Base-by-base conservation (phyloP, 2,888 invertebrate genomes). In the Spisula solida region DNA sequence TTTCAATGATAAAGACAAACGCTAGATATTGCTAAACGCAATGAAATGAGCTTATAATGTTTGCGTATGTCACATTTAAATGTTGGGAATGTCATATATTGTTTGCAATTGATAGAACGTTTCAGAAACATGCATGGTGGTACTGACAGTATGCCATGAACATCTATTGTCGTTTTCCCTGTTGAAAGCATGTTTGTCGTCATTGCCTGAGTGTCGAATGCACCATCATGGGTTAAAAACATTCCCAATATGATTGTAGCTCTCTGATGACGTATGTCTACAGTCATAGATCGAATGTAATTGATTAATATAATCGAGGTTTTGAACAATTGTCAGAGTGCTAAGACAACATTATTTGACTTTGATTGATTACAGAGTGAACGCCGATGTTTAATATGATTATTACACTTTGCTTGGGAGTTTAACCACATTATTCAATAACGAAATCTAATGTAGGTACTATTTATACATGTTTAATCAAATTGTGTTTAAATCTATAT, bases 1-100 rank as follows among this genome's bases (percentile, higher is more conserved):
- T 75, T 83, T 75, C 70, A 83, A 83, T 25, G n/a, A 70, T 47
- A 83, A 47, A 70, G 31, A n/a, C 48, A 83, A 83, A 83, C 70
- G 70, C 18, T 70, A 60, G 10, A 75, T 48, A 83, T 70, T 75
- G 70, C 56, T 56, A 75, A 70, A n/a, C 48, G 81, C n/a, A 25
- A 47, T 31, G 14, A 48, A n/a, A 29, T 41, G n/a, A 75, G 51
- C 25, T 70, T 6, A 25, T 25, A 10, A 16, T 70, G 41, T 48
- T 83, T 66, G 66, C 70, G 41, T 75, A 75, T 29, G 25, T 41
- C 70, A 70, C 16, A 16, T 25, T 25, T 34, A 18, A 14, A 16
- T 48, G 47, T 29, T 48, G 83, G 70, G 25, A 70, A 75, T 48
- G 41, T 83, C 83, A 29, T 25, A 14, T 20, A 48, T 16, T 70